These are phyloP conservation scores for Todiramphus chloris DNA, from an alignment of 2,113 vertebrate species.

Conservation along the genomic window DNA sequence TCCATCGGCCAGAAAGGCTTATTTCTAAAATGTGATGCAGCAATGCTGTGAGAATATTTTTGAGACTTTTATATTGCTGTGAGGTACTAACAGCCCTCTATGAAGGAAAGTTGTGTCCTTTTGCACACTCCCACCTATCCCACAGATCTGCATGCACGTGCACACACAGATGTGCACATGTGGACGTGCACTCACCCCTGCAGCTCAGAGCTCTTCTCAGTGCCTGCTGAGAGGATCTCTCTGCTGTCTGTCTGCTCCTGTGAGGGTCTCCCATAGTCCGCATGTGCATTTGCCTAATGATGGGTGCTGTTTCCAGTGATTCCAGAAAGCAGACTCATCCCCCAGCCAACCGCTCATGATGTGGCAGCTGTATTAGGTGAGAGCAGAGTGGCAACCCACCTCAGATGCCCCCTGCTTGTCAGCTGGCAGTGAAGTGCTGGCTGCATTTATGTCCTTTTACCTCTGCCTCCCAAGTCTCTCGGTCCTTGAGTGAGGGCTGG, in stretches of 20 bases:
- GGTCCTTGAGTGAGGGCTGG: background rate
- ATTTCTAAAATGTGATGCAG: conserved; percentile 16
- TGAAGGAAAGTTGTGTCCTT: background rate
- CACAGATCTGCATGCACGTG: no score
- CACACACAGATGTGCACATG: background rate
- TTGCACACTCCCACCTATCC: background rate
- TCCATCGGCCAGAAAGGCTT: background rate
- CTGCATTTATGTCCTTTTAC: background rate
- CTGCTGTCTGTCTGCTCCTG: background rate
- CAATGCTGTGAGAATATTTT: background rate
- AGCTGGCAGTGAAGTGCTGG: background rate
- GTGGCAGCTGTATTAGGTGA: rapidly evolving
- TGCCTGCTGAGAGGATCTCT: background rate
- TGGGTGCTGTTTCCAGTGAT: background rate
- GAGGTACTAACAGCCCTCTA: background rate
- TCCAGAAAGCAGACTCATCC: background rate
- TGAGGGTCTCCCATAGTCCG: background rate
- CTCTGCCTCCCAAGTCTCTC: background rate
- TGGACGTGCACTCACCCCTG: background rate
- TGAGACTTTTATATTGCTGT: background rate
- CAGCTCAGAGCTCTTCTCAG: background rate
- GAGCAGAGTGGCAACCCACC: background rate
- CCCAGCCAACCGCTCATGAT: background rate
- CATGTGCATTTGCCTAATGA: background rate
- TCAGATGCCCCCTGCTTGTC: background rate